A percentile compares a stretch with the other conserved stretches of the same genome.
These are phyloP conservation scores for Zootoca vivipara DNA, from an alignment of 2,113 vertebrate genomes.

Conservation along the genomic window DNA sequence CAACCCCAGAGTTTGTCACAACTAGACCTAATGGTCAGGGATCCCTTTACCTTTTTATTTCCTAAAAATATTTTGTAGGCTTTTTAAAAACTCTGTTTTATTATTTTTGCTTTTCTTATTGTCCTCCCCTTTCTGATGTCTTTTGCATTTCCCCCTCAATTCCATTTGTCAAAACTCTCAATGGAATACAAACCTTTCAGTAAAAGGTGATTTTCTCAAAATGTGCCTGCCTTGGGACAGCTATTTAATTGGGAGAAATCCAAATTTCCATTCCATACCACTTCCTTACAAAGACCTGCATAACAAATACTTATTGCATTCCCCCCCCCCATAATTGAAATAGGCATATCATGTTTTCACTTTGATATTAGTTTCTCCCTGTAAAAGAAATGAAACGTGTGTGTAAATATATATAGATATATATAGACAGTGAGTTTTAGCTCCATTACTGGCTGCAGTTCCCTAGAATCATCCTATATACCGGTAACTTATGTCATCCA, in stretches of 20 bases:
- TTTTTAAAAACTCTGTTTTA: background rate
- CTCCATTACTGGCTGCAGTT: background rate
- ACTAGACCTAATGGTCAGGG: no score
- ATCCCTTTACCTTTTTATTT: no score
- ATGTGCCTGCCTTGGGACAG: conserved; percentile 60
- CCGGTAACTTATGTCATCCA: background rate
- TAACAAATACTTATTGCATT: conserved; percentile 62
- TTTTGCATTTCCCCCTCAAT: background rate
- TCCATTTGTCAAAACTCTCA: conserved; percentile 26
- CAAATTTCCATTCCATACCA: conserved; percentile 46
- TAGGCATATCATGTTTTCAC: background rate
- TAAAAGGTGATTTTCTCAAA: conserved; percentile 66
- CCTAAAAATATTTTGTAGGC: conserved; percentile 28
- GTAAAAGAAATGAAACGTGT: conserved; percentile 42
- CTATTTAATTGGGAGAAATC: conserved; percentile 60
- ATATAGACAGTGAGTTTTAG: background rate
- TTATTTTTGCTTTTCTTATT: conserved; percentile 12
- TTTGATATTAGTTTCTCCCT: conserved; percentile 42
- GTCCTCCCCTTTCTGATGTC: conserved; percentile 28
- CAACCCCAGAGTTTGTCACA: no score
- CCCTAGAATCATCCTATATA: conserved; percentile 3
- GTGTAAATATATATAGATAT: background rate
- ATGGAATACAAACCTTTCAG: conserved; percentile 60
- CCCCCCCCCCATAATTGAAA: conserved; percentile 69
- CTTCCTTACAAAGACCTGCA: conserved; percentile 44